A percentile compares a stretch with the other conserved stretches of the same genome.
These are phyloP conservation scores for Mesorhabditis sp. DNA, from an alignment of 2,888 invertebrate species.

Conservation along the genomic window DNA sequence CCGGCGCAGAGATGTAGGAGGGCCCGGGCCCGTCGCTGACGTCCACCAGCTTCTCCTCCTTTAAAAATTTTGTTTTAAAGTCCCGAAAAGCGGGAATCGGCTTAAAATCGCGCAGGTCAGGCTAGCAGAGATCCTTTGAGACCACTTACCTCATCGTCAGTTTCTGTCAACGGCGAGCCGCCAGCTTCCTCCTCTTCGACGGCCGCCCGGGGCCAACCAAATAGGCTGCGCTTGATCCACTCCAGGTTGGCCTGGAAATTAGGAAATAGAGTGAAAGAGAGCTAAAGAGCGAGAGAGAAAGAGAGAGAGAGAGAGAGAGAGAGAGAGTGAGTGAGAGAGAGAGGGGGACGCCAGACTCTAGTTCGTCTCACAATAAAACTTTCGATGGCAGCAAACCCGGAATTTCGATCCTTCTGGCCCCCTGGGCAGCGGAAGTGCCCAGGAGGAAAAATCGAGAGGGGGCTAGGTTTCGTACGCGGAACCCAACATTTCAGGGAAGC, in stretches of 20 bases:
- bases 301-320: too few species aligned
- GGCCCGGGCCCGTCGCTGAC: not conserved
- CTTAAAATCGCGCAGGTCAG: not conserved
- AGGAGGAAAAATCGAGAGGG: too few species aligned
- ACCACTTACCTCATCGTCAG: not conserved
- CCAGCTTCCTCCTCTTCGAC: not conserved
- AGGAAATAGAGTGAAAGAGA: not conserved
- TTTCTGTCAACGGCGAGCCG: not conserved
- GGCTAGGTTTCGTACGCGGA: too few species aligned
- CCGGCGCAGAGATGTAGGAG: not conserved
- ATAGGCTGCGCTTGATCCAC: not conserved
- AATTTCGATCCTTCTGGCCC: too few species aligned
- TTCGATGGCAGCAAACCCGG: too few species aligned
- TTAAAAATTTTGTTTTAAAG: not conserved
- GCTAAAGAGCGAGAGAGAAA: too few species aligned
- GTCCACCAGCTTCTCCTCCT: not conserved
- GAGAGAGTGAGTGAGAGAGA: too few species aligned
- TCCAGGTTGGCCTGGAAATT: not conserved
- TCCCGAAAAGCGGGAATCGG: not conserved
- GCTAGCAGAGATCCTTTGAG: not conserved
- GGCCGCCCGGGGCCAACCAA: conserved; percentile 3
- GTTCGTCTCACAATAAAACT: too few species aligned
- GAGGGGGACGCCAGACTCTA: too few species aligned
- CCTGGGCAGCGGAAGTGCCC: too few species aligned
- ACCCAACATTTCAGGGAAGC: too few species aligned